phyloP scores from a whole-genome alignment of 2,888 invertebrate species.

The Alitta virens region DNA sequence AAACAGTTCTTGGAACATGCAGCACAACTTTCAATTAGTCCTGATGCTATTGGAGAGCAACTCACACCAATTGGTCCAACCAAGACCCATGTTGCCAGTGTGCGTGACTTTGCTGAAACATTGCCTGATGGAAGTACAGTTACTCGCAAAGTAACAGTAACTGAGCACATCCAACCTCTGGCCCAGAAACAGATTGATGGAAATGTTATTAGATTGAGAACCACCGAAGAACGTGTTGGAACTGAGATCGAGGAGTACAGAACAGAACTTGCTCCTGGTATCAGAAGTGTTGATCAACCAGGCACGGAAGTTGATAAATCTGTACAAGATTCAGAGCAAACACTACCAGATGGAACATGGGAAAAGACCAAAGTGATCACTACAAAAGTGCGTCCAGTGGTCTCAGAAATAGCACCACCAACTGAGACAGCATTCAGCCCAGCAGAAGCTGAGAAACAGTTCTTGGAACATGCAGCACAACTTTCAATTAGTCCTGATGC shows the following conservation, averaged over 20 bases:
- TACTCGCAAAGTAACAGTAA: slow-evolving; percentile 29
- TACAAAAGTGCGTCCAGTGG: background rate
- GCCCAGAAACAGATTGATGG: no score
- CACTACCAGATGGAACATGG: slow-evolving; percentile 13
- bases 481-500: no score
- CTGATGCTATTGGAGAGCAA: no score
- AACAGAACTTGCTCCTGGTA: slow-evolving; percentile 15
- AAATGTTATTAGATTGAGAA: no score
- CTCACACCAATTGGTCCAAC: no score
- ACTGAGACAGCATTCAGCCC: no score
- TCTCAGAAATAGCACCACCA: no score
- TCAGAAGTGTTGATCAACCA: slow-evolving; percentile 2
- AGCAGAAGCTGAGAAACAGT: no score
- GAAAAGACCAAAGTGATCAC: slow-evolving; percentile 8
- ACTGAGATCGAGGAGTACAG: slow-evolving; percentile 17
- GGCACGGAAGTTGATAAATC: background rate
- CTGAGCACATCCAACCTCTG: no score
- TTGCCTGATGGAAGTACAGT: slow-evolving; percentile 42
- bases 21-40: no score
- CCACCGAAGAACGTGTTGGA: slow-evolving; percentile 4
- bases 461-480: no score
- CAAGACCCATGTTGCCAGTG: background rate
- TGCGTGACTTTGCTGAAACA: slow-evolving; percentile 31
- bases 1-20: no score
- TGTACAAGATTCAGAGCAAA: slow-evolving; percentile 10